Evolutionary conservation across 2,113 vertebrate species (phyloP).

Genomic region (Chrysochloris asiatica): DNA sequence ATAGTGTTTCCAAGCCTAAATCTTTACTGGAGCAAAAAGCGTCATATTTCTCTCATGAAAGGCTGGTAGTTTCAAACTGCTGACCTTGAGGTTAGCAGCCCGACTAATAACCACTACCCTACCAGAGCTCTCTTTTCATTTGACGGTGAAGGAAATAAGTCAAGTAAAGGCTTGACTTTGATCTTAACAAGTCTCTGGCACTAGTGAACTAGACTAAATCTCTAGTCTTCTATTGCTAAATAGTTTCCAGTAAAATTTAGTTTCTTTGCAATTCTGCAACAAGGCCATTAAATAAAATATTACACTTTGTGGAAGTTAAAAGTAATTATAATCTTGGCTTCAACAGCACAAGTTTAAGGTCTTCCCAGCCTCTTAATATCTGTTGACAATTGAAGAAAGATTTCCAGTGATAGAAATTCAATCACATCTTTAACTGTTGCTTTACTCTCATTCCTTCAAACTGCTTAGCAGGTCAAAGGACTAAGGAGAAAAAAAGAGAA

Average conservation of each 20-base stretch:
- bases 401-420: slow-evolving; percentile 49
- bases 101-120: no score
- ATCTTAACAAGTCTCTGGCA: not conserved
- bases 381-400: slow-evolving; percentile 39
- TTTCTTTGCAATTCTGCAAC: slow-evolving; percentile 23
- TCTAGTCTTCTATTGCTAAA: not conserved
- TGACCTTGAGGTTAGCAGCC: no score
- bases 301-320: slow-evolving; percentile 58
- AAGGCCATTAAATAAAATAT: not conserved
- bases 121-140: no score
- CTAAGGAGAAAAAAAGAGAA: not conserved
- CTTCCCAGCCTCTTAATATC: not conserved
- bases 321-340: slow-evolving; percentile 32
- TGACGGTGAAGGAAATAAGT: not conserved
- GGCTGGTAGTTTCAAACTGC: no score
- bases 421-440: not conserved
- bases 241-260: not conserved
- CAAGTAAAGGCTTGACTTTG: not conserved
- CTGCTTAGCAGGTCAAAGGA: slow-evolving; percentile 47
- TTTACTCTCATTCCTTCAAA: slow-evolving; percentile 67
- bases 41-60: no score
- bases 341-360: not conserved
- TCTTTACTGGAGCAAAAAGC: no score
- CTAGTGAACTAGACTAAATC: not conserved
- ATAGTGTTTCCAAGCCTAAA: no score